Evolutionary conservation across 2,797 vertebrate species (phyloP), one percentile per base, ranked within the genome.

Genomic region (Parotocinclus haroldoi): DNA sequence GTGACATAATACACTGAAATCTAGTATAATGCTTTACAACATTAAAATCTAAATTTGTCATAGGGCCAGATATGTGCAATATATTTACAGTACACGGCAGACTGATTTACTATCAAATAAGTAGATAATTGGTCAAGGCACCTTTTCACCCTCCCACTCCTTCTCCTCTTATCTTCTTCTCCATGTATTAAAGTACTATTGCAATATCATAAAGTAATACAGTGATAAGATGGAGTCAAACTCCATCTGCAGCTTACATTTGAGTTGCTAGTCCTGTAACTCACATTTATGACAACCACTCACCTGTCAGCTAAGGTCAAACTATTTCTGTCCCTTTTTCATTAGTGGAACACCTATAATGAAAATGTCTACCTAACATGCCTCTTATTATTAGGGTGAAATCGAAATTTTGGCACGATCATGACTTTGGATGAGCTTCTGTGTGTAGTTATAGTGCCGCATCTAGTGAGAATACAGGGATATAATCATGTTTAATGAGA

Each of bases 221-320:
- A 27, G 16, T 44, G n/a, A 53, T 63, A 17, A 50, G 66, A 71
- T 46, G 56, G 19, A 36, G 10, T 52, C 57, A 53, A 38, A 16
- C 7, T 19, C 37, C 49, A 63, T 55, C 50, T 42, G 12, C 48
- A 67, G 36, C 59, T 72, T 58, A 62, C 44, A 42, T 71, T 65
- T 76, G 68, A 49, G 67, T 63, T 76, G 60, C 65, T 71, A 78
- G 53, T 56, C 58, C 55, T 45, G 45, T 51, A 51, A 66, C 40
- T 39, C 14, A 50, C 36, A 38, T 48, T 65, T 27, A 38, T 53
- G 39, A 44, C 61, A 61, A 65, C 18, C 50, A 48, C 48, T 71
- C 61, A 55, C 71, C 66, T 74, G 58, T 68, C 70, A 78, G 60
- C 52, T 57, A 78, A 76, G 62, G 74, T 76, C 68, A 78, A 59